Evolutionary conservation across 2,797 vertebrate genomes (phyloP).

Genomic region (Sebastes oblongus): DNA sequence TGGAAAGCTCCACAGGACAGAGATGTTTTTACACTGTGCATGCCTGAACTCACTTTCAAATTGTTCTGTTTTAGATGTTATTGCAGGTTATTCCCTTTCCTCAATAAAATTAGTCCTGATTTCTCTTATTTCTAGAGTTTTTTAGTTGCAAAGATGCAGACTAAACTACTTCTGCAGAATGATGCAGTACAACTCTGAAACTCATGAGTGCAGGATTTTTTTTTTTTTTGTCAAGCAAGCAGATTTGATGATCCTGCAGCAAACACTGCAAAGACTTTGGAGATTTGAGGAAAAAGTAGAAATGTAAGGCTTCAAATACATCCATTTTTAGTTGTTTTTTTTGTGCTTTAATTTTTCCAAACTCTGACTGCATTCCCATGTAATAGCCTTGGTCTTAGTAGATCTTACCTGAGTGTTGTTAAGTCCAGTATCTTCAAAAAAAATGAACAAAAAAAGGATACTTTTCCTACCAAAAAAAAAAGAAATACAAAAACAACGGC

Average conservation of each 20-base stretch:
- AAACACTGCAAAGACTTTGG: constrained; percentile 10
- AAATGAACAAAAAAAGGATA: not conserved
- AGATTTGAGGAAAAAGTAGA: not conserved
- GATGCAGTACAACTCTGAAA: constrained; percentile 31
- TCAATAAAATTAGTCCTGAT: not conserved
- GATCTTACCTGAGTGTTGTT: constrained; percentile 66
- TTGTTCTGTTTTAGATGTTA: not conserved
- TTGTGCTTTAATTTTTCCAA: constrained; percentile 1
- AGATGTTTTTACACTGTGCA: constrained; percentile 12
- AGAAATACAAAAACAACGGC: not conserved
- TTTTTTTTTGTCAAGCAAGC: constrained; percentile 36
- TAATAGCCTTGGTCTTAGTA: constrained; percentile 31
- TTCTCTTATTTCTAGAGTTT: not conserved
- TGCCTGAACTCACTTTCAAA: constrained; percentile 3
- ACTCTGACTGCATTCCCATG: constrained; percentile 39
- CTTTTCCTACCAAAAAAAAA: not conserved
- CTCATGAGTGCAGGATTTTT: constrained; percentile 20
- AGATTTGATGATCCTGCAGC: constrained; percentile 35
- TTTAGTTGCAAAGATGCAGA: not conserved
- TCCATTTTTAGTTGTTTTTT: not conserved
- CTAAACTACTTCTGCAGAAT: not conserved
- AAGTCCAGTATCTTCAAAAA: constrained; percentile 36
- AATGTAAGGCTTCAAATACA: not conserved
- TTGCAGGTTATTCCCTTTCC: not conserved
- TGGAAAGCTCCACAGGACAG: constrained; percentile 21